Percentiles rank a stretch among this genome's conserved stretches.
phyloP scores from a whole-genome alignment of 1,140 invertebrate genomes.

The Rhagoletis pomonella region DNA sequence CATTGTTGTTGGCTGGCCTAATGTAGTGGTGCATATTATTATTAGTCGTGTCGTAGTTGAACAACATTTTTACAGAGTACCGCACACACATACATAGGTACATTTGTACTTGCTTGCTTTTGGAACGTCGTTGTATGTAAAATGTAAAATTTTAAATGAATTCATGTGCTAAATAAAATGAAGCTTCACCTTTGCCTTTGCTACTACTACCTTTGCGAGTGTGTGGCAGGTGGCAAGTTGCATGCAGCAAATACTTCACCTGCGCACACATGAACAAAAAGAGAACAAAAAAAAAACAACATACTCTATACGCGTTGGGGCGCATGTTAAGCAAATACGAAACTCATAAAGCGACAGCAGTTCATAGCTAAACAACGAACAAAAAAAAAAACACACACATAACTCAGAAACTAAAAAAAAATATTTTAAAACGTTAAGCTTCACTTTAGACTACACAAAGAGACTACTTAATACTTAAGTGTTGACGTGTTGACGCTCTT shows the following conservation, averaged over 20 bases:
- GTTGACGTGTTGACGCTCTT: constrained; percentile 46
- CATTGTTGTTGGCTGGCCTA: neutral
- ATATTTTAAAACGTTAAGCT: constrained; percentile 16
- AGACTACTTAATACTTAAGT: constrained; percentile 44
- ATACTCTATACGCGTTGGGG: neutral
- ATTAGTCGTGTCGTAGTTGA: constrained; percentile 36
- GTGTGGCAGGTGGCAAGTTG: neutral
- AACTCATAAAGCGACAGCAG: constrained; percentile 29
- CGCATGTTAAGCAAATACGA: constrained; percentile 23
- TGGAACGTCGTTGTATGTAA: neutral
- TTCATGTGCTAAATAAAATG: constrained; percentile 49
- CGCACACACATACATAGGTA: neutral
- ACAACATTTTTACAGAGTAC: neutral
- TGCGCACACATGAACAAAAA: too few relatives aligned
- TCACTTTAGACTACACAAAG: constrained; percentile 34
- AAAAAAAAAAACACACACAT: constrained; percentile 2
- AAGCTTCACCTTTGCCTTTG: constrained; percentile 1
- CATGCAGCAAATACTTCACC: neutral
- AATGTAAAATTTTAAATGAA: constrained; percentile 36
- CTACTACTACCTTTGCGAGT: neutral
- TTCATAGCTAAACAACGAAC: neutral
- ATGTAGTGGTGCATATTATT: constrained; percentile 36
- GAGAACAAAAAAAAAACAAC: neutral
- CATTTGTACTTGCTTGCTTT: neutral
- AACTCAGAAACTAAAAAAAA: neutral